A percentile compares a stretch with the other conserved stretches of the same genome.
These are phyloP conservation scores for Rugalucina vietnamica DNA, from an alignment of 2,888 invertebrate genomes.

Conservation along the genomic window DNA sequence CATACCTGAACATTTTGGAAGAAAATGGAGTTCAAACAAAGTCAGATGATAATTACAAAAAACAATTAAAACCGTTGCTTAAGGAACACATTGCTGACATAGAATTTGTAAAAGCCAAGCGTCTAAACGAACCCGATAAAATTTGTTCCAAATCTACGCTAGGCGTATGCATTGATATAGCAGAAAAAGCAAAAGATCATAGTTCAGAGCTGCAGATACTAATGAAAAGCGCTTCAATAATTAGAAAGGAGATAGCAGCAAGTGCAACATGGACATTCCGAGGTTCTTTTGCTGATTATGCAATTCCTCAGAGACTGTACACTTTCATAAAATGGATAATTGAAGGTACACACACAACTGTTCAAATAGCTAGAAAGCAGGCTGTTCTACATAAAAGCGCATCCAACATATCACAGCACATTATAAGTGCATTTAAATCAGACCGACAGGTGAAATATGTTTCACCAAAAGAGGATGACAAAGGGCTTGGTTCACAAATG, in stretches of 20 bases:
- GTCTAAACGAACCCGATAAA: not conserved
- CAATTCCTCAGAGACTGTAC: not conserved
- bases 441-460: not conserved
- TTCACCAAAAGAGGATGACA: not conserved
- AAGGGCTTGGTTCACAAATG: too few relatives aligned
- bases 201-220: not conserved
- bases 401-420: slow-evolving; percentile 3
- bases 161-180: slow-evolving; percentile 4
- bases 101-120: not conserved
- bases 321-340: slow-evolving; percentile 1
- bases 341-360: not conserved
- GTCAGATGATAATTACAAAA: not conserved
- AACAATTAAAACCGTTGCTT: not conserved
- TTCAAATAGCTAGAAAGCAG: not conserved
- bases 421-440: not conserved
- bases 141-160: not conserved
- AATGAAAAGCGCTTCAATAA: not conserved
- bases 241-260: not conserved
- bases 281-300: not conserved
- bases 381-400: not conserved
- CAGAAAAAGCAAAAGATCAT: not conserved
- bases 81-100: not conserved
- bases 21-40: not conserved
- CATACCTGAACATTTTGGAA: slow-evolving; percentile 3
- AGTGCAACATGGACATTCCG: not conserved